A percentile compares a stretch with the other conserved stretches of the same genome.
phyloP scores from a whole-genome alignment of 1,140 invertebrate species.

The Drosophila biarmipes region DNA sequence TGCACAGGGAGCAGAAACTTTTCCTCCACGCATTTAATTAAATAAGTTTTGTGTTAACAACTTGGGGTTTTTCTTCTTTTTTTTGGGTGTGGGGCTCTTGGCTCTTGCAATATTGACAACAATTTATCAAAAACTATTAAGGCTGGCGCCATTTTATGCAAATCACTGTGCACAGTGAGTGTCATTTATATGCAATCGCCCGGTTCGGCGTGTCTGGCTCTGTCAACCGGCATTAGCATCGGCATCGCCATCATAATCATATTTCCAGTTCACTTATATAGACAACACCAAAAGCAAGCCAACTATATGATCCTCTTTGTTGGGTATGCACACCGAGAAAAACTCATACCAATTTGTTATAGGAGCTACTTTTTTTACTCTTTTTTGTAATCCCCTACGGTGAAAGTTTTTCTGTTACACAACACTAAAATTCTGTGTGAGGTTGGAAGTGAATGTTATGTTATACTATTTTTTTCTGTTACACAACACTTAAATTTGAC shows the following conservation, averaged over 20 bases:
- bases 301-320: conserved; percentile 16
- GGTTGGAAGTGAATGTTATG: no score
- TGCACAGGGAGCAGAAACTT: conserved; percentile 18
- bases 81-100: not conserved
- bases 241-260: conserved; percentile 43
- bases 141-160: conserved; percentile 50
- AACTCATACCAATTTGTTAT: not conserved
- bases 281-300: conserved; percentile 24
- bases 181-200: conserved; percentile 60
- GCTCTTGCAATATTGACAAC: conserved; percentile 49
- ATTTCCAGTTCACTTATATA: conserved; percentile 48
- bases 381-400: no score
- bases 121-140: conserved; percentile 54
- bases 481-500: not conserved
- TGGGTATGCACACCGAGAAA: conserved; percentile 7
- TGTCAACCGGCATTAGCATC: conserved; percentile 45
- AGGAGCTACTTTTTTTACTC: no score
- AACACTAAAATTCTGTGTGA: no score
- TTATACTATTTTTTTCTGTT: no score
- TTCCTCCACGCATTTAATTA: conserved; percentile 61
- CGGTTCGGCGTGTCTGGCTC: conserved; percentile 36
- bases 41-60: conserved; percentile 65
- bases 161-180: conserved; percentile 50
- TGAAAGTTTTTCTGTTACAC: no score
- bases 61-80: conserved; percentile 13